These are phyloP conservation scores for Darwinula stevensoni DNA, from an alignment of 2,888 invertebrate species.

Conservation along the genomic window DNA sequence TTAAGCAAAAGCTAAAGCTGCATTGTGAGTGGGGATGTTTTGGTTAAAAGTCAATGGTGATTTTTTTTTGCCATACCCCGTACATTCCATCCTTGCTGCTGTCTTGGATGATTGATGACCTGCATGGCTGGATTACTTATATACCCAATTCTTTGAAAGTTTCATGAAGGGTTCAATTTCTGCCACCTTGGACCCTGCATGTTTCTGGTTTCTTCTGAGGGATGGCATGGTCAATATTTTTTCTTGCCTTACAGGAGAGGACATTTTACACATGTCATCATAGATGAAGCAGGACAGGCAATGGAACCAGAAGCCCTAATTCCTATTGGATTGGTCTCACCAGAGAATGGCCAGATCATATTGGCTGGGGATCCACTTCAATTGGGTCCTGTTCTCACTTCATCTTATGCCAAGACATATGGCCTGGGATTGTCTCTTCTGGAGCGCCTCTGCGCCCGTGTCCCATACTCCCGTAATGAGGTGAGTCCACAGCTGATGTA, in stretches of 20 bases:
- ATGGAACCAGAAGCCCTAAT: slow-evolving; percentile 69
- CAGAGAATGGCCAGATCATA: slow-evolving; percentile 21
- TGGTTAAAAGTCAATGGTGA: too few relatives aligned
- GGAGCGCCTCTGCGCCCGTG: slow-evolving; percentile 36
- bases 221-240: slow-evolving; percentile 22
- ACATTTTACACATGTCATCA: slow-evolving; percentile 64
- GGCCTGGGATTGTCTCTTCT: slow-evolving; percentile 44
- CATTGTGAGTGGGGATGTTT: too few relatives aligned
- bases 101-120: too few relatives aligned
- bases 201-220: too few relatives aligned
- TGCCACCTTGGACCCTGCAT: too few relatives aligned
- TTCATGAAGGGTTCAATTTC: too few relatives aligned
- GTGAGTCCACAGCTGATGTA: slow-evolving; percentile 22
- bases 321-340: slow-evolving; percentile 25
- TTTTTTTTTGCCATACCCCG: too few relatives aligned
- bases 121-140: too few relatives aligned
- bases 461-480: slow-evolving; percentile 26
- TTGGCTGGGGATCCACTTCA: slow-evolving; percentile 65
- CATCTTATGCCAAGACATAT: slow-evolving; percentile 27
- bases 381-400: slow-evolving; percentile 49
- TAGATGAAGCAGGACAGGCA: slow-evolving; percentile 83
- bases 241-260: too few relatives aligned
- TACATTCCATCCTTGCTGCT: too few relatives aligned
- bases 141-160: too few relatives aligned
- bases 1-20: too few relatives aligned